Conservation (phyloP, 2,797 vertebrate genomes). For the Florisuga fusca region DNA sequence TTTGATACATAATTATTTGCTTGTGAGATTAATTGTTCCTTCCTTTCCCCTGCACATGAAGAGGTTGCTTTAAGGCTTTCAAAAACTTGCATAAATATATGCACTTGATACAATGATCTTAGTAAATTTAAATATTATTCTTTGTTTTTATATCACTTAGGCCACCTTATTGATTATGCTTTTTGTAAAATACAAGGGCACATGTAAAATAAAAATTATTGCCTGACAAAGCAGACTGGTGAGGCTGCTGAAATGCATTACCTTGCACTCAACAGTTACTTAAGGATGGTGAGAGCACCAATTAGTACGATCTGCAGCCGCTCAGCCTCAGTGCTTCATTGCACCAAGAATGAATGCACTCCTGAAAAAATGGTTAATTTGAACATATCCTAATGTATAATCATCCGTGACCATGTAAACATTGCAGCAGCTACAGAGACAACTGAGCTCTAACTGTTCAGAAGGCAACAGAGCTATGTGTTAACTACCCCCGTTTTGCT, state of each 20-base stretch:
- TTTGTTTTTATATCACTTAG: not conserved
- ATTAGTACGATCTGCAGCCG: not conserved
- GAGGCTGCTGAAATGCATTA: not conserved
- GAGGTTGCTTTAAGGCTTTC: not conserved
- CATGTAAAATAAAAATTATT: not conserved
- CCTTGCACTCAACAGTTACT: not conserved
- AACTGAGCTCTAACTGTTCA: not conserved
- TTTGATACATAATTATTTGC: conserved; percentile 2
- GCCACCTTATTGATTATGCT: not conserved
- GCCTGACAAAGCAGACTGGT: not conserved
- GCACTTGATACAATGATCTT: not conserved
- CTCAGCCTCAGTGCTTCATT: not conserved
- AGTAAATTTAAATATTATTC: not conserved
- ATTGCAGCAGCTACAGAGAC: not conserved
- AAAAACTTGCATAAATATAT: not conserved
- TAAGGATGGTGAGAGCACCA: not conserved
- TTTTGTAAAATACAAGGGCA: not conserved
- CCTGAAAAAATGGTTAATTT: conserved; percentile 14
- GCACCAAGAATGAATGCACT: not conserved
- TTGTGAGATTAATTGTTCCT: not conserved
- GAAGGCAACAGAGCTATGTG: not conserved
- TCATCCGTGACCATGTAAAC: not conserved
- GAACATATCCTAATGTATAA: not conserved
- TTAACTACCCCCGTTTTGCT: not conserved
- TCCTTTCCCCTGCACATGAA: not conserved